These are phyloP conservation scores for Junonia oenone DNA, from an alignment of 2,888 invertebrate species.

Conservation along the genomic window DNA sequence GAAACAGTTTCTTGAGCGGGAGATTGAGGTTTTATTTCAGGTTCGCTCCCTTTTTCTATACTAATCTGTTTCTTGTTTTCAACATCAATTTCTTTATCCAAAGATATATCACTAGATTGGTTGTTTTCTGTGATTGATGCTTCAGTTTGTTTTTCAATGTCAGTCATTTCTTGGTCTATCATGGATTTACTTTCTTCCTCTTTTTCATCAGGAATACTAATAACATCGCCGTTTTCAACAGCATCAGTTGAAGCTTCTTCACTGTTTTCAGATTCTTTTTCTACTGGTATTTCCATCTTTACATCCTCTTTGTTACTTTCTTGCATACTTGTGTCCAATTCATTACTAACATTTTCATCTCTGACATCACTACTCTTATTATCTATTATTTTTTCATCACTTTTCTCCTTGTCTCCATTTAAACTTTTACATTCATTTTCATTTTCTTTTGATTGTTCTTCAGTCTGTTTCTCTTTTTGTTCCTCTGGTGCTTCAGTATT, in stretches of 20 bases:
- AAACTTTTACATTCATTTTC: slow-evolving; percentile 12
- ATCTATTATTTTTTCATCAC: background rate
- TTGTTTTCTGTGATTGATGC: background rate
- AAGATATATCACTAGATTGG: background rate
- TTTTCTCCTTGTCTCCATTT: slow-evolving; percentile 1
- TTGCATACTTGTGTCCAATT: background rate
- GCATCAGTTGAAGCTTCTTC: background rate
- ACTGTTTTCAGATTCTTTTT: background rate
- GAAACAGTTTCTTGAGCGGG: background rate
- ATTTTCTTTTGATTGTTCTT: background rate
- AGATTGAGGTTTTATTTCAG: background rate
- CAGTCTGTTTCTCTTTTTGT: slow-evolving; percentile 1
- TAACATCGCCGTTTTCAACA: slow-evolving; percentile 19
- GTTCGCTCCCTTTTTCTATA: background rate
- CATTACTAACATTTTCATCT: background rate
- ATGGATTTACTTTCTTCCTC: slow-evolving; percentile 8
- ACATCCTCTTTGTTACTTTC: slow-evolving; percentile 12
- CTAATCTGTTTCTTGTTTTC: background rate
- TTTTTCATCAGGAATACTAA: slow-evolving; percentile 25
- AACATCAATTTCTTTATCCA: background rate
- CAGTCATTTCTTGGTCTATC: slow-evolving; percentile 1
- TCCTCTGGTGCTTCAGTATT: background rate
- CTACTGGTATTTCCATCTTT: background rate
- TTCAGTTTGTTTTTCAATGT: slow-evolving; percentile 5
- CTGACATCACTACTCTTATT: background rate